Conservation (phyloP, 2,797 vertebrate genomes). For the Anomalospiza imberbis region DNA sequence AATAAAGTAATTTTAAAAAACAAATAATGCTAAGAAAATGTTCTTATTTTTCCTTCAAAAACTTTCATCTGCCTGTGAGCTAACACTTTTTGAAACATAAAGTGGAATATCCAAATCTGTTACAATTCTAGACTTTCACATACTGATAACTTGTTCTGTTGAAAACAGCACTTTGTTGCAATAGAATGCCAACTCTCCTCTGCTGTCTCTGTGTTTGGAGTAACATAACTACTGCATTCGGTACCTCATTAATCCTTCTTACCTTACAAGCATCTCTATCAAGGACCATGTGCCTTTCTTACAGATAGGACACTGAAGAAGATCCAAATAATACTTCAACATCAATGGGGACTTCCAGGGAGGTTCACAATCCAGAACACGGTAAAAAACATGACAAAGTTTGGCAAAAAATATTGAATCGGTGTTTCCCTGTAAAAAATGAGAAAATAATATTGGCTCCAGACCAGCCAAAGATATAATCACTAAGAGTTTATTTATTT, state of each 20-base stretch:
- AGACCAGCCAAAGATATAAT: constrained; percentile 55
- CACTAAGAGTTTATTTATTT: not conserved
- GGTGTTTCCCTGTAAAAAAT: constrained; percentile 74
- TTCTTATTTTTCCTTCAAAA: not conserved
- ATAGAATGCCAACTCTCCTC: not conserved
- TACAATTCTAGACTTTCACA: not conserved
- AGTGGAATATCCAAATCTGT: not conserved
- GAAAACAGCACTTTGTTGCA: not conserved
- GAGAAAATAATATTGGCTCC: constrained; percentile 51
- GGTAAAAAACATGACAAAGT: constrained; percentile 76
- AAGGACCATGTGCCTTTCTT: constrained; percentile 75
- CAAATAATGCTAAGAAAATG: not conserved
- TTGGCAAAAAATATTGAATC: constrained; percentile 68
- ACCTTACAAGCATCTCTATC: constrained; percentile 75
- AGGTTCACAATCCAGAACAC: constrained; percentile 79
- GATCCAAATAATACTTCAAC: constrained; percentile 79
- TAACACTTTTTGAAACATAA: not conserved
- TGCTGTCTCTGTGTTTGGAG: not conserved
- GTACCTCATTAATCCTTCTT: not conserved
- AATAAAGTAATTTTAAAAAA: not conserved
- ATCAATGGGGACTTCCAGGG: constrained; percentile 79
- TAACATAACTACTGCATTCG: not conserved
- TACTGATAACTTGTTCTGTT: not conserved
- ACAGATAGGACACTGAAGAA: constrained; percentile 81
- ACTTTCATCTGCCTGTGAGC: not conserved